These are phyloP conservation scores for Mesoclemmys tuberculata DNA, from an alignment of 2,113 vertebrate species.

Conservation along the genomic window DNA sequence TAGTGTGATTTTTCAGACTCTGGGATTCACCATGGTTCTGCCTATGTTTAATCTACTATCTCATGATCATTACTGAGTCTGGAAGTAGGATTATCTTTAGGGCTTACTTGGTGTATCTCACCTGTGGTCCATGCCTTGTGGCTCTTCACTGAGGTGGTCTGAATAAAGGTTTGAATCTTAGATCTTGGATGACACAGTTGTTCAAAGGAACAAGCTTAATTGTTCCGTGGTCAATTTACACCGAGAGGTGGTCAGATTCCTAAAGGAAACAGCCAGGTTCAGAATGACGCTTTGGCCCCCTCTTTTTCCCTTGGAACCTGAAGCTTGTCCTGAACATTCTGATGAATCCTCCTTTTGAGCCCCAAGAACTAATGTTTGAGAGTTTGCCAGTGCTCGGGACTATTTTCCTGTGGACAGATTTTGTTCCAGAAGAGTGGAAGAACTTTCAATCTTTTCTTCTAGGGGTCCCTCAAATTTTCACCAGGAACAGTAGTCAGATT, in stretches of 20 bases:
- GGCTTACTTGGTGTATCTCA: not conserved
- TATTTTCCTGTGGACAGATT: not conserved
- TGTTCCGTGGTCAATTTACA: not conserved
- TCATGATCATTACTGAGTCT: not conserved
- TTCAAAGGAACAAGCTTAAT: not conserved
- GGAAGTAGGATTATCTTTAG: not conserved
- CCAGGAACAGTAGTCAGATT: conserved; percentile 18
- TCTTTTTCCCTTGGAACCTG: not conserved
- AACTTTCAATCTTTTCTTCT: conserved; percentile 37
- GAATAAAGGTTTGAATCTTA: not conserved
- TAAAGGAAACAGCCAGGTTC: not conserved
- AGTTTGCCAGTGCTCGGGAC: not conserved
- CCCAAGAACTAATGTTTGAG: not conserved
- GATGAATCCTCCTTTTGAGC: not conserved
- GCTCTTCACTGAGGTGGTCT: not conserved
- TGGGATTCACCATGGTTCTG: not conserved
- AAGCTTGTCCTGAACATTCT: conserved; percentile 1
- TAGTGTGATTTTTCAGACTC: not conserved
- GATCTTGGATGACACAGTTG: not conserved
- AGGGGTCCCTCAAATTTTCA: conserved; percentile 25
- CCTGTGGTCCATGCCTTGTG: not conserved
- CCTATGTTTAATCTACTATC: not conserved
- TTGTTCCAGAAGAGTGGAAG: conserved; percentile 26
- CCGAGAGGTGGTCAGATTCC: not conserved
- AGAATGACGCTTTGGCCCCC: not conserved